phyloP scores from a whole-genome alignment of 2,113 vertebrate genomes.

The Plectropomus leopardus region DNA sequence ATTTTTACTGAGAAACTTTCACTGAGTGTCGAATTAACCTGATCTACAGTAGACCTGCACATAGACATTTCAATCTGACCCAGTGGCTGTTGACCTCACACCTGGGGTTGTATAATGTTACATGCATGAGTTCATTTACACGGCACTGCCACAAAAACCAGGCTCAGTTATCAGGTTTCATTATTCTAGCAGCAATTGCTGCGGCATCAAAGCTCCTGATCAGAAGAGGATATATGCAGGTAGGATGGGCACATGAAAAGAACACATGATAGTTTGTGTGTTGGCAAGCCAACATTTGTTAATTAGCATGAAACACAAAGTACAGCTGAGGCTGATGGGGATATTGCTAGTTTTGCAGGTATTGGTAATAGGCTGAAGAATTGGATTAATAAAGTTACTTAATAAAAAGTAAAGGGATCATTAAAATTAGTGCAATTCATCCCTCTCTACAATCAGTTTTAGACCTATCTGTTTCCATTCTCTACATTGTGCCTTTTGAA shows the following conservation, averaged over 20 bases:
- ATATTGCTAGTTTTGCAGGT: neutral
- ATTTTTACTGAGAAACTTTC: too few species aligned
- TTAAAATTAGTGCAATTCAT: too few species aligned
- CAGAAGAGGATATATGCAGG: neutral
- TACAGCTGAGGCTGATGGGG: neutral
- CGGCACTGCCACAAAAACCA: neutral
- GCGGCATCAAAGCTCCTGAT: neutral
- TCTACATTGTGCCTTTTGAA: too few species aligned
- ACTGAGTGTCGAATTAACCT: too few species aligned
- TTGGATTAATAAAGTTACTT: too few species aligned
- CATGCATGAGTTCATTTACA: neutral
- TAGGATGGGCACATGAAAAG: neutral
- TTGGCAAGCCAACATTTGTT: neutral
- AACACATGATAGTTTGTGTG: neutral
- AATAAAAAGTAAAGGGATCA: neutral
- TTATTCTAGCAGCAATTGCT: neutral
- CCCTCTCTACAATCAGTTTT: too few species aligned
- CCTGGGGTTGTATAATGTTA: conserved; percentile 19
- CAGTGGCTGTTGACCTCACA: neutral
- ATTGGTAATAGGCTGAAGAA: too few species aligned
- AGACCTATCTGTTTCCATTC: too few species aligned
- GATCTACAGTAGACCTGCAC: conserved; percentile 17
- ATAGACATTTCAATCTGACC: conserved; percentile 23
- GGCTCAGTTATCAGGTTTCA: conserved; percentile 38
- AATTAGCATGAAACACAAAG: neutral